These are phyloP conservation scores for Cyrtonyx montezumae DNA, from an alignment of 2,113 vertebrate genomes.

Conservation along the genomic window DNA sequence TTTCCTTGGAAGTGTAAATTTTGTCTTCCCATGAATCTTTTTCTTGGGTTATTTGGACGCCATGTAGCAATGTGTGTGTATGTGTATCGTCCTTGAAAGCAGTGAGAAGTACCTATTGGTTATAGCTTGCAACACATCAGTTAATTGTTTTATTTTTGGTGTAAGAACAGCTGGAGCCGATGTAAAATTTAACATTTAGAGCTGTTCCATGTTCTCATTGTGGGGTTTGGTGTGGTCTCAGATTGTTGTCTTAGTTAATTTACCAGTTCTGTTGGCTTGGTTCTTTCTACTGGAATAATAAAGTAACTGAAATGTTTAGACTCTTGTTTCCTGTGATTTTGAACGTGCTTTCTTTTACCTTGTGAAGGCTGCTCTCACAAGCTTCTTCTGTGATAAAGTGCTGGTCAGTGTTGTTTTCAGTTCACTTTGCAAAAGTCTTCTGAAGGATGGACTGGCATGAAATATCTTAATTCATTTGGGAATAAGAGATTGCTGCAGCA, in stretches of 20 bases:
- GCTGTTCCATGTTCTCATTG: fast-evolving
- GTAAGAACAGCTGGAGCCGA: background rate
- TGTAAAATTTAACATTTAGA: background rate
- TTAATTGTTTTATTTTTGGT: background rate
- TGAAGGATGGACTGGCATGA: background rate
- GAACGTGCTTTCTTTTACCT: background rate
- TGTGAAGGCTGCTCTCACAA: background rate
- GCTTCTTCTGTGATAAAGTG: background rate
- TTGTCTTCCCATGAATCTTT: fast-evolving
- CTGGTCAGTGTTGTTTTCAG: background rate
- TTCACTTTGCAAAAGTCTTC: background rate
- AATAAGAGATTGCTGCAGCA: background rate
- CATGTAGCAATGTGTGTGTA: background rate
- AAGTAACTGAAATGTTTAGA: background rate
- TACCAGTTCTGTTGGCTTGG: background rate
- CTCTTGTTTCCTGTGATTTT: background rate
- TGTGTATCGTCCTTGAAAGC: background rate
- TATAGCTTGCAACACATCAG: background rate
- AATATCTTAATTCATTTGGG: background rate
- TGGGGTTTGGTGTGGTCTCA: background rate
- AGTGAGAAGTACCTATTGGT: background rate
- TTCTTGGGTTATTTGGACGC: background rate
- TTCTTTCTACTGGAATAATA: background rate
- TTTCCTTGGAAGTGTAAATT: background rate
- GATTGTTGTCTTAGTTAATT: background rate